Percentiles rank a stretch among this genome's conserved stretches.
These are phyloP conservation scores for Hoplodrina ambigua DNA, from an alignment of 2,888 invertebrate species.

Conservation along the genomic window DNA sequence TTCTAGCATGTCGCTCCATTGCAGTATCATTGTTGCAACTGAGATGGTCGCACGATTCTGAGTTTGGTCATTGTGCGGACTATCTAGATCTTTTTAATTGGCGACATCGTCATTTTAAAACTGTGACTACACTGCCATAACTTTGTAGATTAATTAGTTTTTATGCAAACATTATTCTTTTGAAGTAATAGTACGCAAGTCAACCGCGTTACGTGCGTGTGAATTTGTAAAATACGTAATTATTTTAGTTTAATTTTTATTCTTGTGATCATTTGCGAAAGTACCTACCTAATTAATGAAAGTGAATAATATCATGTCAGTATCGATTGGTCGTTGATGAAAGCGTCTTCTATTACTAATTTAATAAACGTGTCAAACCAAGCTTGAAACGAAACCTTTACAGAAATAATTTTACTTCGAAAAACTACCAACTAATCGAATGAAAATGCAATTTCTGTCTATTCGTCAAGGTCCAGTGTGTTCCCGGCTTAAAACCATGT, in stretches of 20 bases:
- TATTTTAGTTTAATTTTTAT: not conserved
- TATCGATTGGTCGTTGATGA: not conserved
- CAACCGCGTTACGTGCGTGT: slow-evolving; percentile 7
- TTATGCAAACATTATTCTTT: slow-evolving; percentile 38
- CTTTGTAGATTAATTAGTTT: slow-evolving; percentile 46
- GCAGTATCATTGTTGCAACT: slow-evolving; percentile 87
- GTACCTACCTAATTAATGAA: slow-evolving; percentile 1
- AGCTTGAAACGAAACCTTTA: slow-evolving; percentile 8
- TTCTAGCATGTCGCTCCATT: slow-evolving; percentile 88
- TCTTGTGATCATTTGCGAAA: not conserved
- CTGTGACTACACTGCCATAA: slow-evolving; percentile 48
- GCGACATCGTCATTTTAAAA: slow-evolving; percentile 47
- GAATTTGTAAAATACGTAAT: slow-evolving; percentile 19
- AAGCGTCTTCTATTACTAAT: slow-evolving; percentile 1
- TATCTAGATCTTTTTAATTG: slow-evolving; percentile 77
- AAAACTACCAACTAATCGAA: slow-evolving; percentile 4
- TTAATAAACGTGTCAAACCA: slow-evolving; percentile 7
- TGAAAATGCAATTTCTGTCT: slow-evolving; percentile 5
- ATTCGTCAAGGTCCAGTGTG: slow-evolving; percentile 28
- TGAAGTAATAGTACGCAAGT: slow-evolving; percentile 29
- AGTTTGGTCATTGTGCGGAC: slow-evolving; percentile 76
- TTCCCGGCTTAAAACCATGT: slow-evolving; percentile 37
- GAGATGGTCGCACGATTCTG: slow-evolving; percentile 79
- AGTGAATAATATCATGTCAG: not conserved
- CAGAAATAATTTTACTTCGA: slow-evolving; percentile 1